Evolutionary conservation across 2,797 vertebrate species (phyloP).

Genomic region (Geotrypetes seraphini): DNA sequence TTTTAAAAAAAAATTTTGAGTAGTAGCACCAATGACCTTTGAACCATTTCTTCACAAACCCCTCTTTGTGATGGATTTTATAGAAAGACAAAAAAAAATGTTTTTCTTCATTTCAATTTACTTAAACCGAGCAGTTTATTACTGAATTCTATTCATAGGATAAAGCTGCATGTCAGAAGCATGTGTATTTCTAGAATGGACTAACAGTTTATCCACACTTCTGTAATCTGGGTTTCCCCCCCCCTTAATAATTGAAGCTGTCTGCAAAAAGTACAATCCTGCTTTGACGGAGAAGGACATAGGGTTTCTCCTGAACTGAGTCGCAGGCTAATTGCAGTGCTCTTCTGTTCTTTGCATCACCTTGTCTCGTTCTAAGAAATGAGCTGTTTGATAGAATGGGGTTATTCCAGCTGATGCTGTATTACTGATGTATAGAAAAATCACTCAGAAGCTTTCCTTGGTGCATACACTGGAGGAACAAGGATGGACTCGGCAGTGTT

Average conservation of each 20-base stretch:
- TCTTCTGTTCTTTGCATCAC: conserved; percentile 15
- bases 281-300: conserved; percentile 5
- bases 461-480: neutral
- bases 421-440: conserved; percentile 2
- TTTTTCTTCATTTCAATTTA: too few relatives aligned
- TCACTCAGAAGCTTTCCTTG: neutral
- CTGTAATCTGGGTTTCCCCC: too few relatives aligned
- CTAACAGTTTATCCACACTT: conserved; percentile 5
- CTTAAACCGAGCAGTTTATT: too few relatives aligned
- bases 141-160: too few relatives aligned
- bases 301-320: conserved; percentile 5
- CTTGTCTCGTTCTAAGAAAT: conserved; percentile 12
- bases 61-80: too few relatives aligned
- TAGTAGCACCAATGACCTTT: too few relatives aligned
- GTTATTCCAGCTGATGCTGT: conserved; percentile 12
- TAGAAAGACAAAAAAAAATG: too few relatives aligned
- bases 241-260: conserved; percentile 8
- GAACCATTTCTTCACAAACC: too few relatives aligned
- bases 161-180: too few relatives aligned
- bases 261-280: conserved; percentile 5
- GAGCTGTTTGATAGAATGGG: conserved; percentile 25
- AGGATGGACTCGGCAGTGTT: neutral
- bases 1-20: too few relatives aligned
- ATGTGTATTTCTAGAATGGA: too few relatives aligned
- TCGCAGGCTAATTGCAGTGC: conserved; percentile 11